Evolutionary conservation across 2,113 vertebrate genomes (phyloP), one percentile per base, ranked within the genome.

Genomic region (Hippocampus abdominalis): DNA sequence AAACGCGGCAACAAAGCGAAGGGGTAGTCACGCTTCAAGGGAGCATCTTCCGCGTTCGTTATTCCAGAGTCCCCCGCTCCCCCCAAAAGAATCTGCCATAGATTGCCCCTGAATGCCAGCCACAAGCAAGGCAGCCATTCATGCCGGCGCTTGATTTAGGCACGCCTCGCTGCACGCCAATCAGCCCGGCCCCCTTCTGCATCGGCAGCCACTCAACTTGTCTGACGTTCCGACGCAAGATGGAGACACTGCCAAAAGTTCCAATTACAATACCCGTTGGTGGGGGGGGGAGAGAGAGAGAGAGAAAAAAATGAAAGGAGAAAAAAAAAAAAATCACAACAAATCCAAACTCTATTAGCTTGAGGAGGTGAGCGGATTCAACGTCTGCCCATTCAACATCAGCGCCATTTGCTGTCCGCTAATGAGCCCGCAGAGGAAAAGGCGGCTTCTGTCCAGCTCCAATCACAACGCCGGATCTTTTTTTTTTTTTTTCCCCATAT

Each of bases 181-280:
- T 89, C 85, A 87, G 87, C 86, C 78, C 74, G 68, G 76, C 74
- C 87, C 70, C 74, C 54, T 56, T 56, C 25, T 64, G 75, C 78
- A 71, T 76, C 80, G 64, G 81, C 81, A 87, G 82, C 78, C 87
- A 83, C 75, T 86, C 88, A 8, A 90, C 86, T 88, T 82, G 83
- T 84, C 89, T 89, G 86, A 87, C 82, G 70, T 90, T 84, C 86
- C 87, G 87, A 90, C 88, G 76, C 87, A 90, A 91, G 89, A 91
- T 92, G 90, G 89, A 91, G 90, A 90, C 89, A 89, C 86, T 80
- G 81, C 82, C 87, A 91, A 91, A 90, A 90, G 84, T 88, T 90
- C 88, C 88, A 90, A 91, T 91, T 91, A 90, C 89, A 91, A 87
- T 82, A 79, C 88, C 81, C 71, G 78, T 86, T 91, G 87, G 83